phyloP scores from a whole-genome alignment of 2,113 vertebrate species.

The Campylorhamphus procurvoides region DNA sequence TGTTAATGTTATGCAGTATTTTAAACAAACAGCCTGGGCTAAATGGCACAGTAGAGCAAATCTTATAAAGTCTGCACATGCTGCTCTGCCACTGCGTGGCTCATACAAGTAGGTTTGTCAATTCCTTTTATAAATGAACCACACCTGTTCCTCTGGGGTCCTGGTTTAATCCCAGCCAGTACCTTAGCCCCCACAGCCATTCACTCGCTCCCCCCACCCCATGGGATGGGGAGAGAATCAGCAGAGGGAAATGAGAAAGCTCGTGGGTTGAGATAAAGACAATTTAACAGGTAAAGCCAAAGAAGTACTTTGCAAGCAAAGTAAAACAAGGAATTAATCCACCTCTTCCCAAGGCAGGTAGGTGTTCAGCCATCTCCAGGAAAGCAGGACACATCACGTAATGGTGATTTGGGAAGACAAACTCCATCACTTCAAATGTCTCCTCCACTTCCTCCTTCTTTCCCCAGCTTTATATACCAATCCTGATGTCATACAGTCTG shows the following conservation, averaged over 20 bases:
- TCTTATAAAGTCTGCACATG: neutral
- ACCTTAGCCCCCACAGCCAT: neutral
- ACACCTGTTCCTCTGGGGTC: rapidly evolving
- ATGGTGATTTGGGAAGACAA: neutral
- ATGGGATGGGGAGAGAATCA: neutral
- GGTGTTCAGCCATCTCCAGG: neutral
- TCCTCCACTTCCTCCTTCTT: neutral
- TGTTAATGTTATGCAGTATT: neutral
- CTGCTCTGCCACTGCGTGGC: neutral
- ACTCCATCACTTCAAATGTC: neutral
- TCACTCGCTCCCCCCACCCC: rapidly evolving
- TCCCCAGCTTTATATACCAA: too few relatives aligned
- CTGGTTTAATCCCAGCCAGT: neutral
- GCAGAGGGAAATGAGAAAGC: neutral
- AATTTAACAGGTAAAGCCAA: neutral
- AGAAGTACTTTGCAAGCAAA: too few relatives aligned
- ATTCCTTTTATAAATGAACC: neutral
- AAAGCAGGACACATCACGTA: too few relatives aligned
- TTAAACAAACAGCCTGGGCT: neutral
- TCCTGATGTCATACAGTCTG: too few relatives aligned
- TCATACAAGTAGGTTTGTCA: neutral
- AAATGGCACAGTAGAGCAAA: neutral
- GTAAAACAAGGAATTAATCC: neutral
- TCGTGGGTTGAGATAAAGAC: neutral
- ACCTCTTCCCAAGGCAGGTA: too few relatives aligned